Evolutionary conservation across 2,113 vertebrate genomes (phyloP).

Genomic region (Mola mola): DNA sequence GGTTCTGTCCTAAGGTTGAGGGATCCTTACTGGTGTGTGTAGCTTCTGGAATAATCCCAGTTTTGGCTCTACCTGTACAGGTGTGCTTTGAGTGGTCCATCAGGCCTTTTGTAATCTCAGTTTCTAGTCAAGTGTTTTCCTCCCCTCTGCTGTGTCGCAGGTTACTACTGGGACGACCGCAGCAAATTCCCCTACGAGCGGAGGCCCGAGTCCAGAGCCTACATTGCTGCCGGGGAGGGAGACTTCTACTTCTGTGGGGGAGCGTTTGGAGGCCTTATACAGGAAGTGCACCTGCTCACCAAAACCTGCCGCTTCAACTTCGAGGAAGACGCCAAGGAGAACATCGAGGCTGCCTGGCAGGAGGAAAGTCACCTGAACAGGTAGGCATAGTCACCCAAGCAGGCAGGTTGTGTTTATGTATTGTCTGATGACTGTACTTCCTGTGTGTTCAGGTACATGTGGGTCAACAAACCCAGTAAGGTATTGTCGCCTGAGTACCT

Average conservation of each 20-base stretch:
- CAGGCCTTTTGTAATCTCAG: no score
- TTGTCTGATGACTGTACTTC: constrained; percentile 4
- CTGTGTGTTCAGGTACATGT: constrained; percentile 68
- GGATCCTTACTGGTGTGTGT: no score
- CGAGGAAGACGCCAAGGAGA: constrained; percentile 73
- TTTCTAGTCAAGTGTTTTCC: not conserved
- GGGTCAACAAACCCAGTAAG: constrained; percentile 81
- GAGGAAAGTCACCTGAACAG: not conserved
- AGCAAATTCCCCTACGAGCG: constrained; percentile 78
- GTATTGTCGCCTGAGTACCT: constrained; percentile 84
- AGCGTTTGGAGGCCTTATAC: constrained; percentile 75
- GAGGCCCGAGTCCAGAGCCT: constrained; percentile 70
- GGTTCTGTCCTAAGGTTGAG: no score
- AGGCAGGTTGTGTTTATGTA: no score
- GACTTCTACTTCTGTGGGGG: constrained; percentile 84
- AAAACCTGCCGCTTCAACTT: constrained; percentile 74
- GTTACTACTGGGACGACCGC: constrained; percentile 66
- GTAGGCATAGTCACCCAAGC: no score
- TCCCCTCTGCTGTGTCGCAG: constrained; percentile 26
- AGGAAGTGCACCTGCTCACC: constrained; percentile 69
- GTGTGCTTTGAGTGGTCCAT: no score
- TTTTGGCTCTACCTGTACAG: not conserved
- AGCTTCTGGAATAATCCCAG: no score
- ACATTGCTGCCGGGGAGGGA: constrained; percentile 64
- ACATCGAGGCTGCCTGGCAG: constrained; percentile 80